Percentiles rank a stretch among this genome's conserved stretches.
Evolutionary conservation across 2,113 vertebrate species (phyloP).

Genomic region (Rhinopomastus cyanomelas): DNA sequence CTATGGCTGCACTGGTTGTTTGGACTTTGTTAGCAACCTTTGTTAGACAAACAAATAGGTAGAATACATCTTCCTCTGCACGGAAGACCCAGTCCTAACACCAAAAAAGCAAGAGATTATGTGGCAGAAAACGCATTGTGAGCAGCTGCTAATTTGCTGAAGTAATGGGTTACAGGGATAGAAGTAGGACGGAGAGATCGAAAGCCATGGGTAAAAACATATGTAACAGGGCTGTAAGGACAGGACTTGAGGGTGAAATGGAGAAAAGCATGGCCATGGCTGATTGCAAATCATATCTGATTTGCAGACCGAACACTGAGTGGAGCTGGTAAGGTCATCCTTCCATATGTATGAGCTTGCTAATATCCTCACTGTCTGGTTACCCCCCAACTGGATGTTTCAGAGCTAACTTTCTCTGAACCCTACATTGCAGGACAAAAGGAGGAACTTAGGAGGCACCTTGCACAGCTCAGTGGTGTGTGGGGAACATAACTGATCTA

Average conservation of each 20-base stretch:
- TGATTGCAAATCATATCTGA: constrained; percentile 44
- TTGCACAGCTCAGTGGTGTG: not conserved
- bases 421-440: not conserved
- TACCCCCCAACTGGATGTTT: not conserved
- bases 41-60: not conserved
- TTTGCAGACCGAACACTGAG: not conserved
- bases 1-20: not conserved
- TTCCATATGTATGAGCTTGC: constrained; percentile 57
- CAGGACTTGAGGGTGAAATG: constrained; percentile 44
- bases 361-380: not conserved
- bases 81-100: not conserved
- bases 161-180: not conserved
- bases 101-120: not conserved
- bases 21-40: not conserved
- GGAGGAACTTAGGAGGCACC: not conserved
- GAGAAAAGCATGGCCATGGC: not conserved
- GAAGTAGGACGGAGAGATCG: not conserved
- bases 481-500: not conserved
- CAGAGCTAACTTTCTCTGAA: not conserved
- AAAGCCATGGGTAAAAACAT: not conserved
- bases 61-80: not conserved
- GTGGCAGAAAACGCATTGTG: not conserved
- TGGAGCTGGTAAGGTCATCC: constrained; percentile 42
- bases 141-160: not conserved
- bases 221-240: not conserved